A percentile compares a stretch with the other conserved stretches of the same genome.
phyloP scores from a whole-genome alignment of 2,113 vertebrate genomes.

The Lontra canadensis region DNA sequence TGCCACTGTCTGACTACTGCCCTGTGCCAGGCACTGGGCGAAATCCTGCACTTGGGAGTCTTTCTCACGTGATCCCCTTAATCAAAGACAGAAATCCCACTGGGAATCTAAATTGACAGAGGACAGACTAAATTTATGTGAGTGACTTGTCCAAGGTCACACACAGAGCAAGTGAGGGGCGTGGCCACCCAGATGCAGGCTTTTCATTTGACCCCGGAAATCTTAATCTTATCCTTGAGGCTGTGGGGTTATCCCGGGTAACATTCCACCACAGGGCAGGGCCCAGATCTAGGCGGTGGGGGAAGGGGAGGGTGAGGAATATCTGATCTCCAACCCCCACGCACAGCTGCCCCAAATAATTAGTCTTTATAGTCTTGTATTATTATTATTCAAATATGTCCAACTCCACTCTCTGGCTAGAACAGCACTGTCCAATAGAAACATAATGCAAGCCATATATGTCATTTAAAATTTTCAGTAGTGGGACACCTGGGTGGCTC shows the following conservation, averaged over 20 bases:
- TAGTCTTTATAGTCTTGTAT: background rate
- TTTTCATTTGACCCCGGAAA: background rate
- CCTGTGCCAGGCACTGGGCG: background rate
- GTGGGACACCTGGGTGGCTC: background rate
- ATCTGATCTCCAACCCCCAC: background rate
- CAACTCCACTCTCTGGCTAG: background rate
- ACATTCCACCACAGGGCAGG: background rate
- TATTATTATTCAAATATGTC: conserved; percentile 2
- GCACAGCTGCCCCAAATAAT: background rate
- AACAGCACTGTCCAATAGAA: background rate
- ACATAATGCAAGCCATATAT: background rate
- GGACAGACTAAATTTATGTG: background rate
- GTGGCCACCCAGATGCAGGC: background rate
- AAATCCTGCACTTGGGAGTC: background rate
- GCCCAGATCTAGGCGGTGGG: background rate
- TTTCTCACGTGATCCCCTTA: background rate
- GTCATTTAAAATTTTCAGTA: background rate
- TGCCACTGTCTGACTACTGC: background rate
- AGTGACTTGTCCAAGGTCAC: conserved; percentile 4
- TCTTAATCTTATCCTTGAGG: background rate
- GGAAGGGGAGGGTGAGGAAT: too few species aligned
- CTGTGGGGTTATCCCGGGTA: background rate
- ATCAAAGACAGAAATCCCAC: background rate
- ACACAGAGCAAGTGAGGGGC: background rate
- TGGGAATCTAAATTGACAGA: background rate